A percentile compares a stretch with the other conserved stretches of the same genome.
phyloP scores from a whole-genome alignment of 2,888 invertebrate genomes.

The Cantharis rufa region DNA sequence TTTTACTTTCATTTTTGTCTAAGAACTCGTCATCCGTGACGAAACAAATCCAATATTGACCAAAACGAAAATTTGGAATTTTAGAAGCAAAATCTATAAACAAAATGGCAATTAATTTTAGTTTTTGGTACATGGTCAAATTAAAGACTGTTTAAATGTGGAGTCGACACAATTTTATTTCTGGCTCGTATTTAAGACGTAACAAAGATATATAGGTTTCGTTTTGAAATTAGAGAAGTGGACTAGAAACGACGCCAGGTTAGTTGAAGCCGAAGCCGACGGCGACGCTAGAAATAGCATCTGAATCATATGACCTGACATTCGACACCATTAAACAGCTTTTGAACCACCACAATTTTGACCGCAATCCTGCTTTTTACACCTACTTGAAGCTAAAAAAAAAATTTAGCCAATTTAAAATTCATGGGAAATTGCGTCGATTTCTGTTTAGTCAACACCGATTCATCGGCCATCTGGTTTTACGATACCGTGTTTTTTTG shows the following conservation, averaged over 20 bases:
- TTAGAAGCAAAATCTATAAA: neutral
- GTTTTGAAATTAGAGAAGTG: conserved; percentile 41
- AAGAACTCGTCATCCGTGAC: neutral
- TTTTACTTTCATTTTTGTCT: conserved; percentile 13
- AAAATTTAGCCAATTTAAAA: neutral
- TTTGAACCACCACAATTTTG: conserved; percentile 38
- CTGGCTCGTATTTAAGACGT: conserved; percentile 12
- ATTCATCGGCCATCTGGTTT: neutral
- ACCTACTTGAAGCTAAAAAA: conserved; percentile 19
- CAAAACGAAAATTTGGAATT: neutral
- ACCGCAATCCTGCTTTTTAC: conserved; percentile 34
- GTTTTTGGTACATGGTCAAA: neutral
- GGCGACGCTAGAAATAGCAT: conserved; percentile 47
- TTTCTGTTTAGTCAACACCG: neutral
- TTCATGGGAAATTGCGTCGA: neutral
- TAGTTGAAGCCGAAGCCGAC: conserved; percentile 42
- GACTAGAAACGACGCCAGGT: conserved; percentile 39
- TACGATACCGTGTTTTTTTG: neutral
- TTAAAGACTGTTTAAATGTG: neutral
- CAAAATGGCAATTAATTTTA: neutral
- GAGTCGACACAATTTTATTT: conserved; percentile 14
- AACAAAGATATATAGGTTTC: conserved; percentile 30
- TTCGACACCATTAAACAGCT: conserved; percentile 41
- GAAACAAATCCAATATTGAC: neutral
- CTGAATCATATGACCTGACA: conserved; percentile 48